These are phyloP conservation scores for Drosophila teissieri DNA, from an alignment of 1,140 invertebrate species.

Conservation along the genomic window DNA sequence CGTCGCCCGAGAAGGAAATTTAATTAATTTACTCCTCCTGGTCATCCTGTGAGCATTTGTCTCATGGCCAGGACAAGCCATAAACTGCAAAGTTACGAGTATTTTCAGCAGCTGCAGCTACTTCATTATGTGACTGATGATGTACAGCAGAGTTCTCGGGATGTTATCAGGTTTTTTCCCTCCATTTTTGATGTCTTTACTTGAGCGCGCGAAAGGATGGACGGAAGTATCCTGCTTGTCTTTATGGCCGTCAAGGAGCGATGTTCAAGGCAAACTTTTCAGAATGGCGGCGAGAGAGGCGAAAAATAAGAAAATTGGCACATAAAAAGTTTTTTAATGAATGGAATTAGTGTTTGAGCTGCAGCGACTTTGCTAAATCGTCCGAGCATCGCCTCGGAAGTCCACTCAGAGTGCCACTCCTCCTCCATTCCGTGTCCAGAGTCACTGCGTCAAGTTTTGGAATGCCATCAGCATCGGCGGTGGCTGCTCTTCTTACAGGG, in stretches of 20 bases:
- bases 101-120: slow-evolving; percentile 76
- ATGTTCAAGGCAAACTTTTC: slow-evolving; percentile 31
- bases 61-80: slow-evolving; percentile 64
- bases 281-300: slow-evolving; percentile 44
- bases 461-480: slow-evolving; percentile 47
- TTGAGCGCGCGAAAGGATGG: slow-evolving; percentile 25
- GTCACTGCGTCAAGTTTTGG: slow-evolving; percentile 44
- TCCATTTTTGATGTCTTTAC: slow-evolving; percentile 31
- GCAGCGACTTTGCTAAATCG: slow-evolving; percentile 80
- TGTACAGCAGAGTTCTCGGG: slow-evolving; percentile 52
- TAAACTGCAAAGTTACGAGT: slow-evolving; percentile 68
- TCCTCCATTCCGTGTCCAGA: slow-evolving; percentile 9
- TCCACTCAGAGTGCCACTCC: slow-evolving; percentile 36
- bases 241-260: slow-evolving; percentile 58
- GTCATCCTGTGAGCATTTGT: slow-evolving; percentile 16
- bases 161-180: slow-evolving; percentile 65
- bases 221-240: slow-evolving; percentile 55
- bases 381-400: slow-evolving; percentile 58
- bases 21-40: slow-evolving; percentile 66
- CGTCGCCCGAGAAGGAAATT: slow-evolving; percentile 60
- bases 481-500: slow-evolving; percentile 37
- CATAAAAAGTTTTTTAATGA: slow-evolving; percentile 83
- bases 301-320: slow-evolving; percentile 61
- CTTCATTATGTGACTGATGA: slow-evolving; percentile 82
- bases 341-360: slow-evolving; percentile 80